phyloP scores from a whole-genome alignment of 2,113 vertebrate species.

The Atractosteus spatula region DNA sequence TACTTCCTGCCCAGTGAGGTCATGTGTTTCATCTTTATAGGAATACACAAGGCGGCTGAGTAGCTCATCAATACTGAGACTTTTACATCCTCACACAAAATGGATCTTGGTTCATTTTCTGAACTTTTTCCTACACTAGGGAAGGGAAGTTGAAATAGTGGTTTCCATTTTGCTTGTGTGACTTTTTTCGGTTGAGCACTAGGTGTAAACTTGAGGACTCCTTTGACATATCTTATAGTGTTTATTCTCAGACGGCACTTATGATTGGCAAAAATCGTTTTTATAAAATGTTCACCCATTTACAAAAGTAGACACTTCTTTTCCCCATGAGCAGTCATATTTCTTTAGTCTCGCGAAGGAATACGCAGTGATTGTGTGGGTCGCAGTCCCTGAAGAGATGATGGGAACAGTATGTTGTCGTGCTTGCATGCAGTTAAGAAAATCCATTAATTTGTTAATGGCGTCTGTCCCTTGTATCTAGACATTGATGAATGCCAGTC shows the following conservation, averaged over 20 bases:
- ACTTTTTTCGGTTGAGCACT: neutral
- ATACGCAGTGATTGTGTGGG: too few relatives aligned
- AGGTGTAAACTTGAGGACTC: neutral
- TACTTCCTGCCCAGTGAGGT: constrained; percentile 42
- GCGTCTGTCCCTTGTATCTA: constrained; percentile 39
- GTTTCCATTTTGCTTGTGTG: neutral
- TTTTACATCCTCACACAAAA: constrained; percentile 31
- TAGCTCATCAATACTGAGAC: constrained; percentile 35
- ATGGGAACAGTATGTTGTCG: too few relatives aligned
- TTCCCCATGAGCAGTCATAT: too few relatives aligned
- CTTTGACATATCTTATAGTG: neutral
- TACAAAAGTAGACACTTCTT: too few relatives aligned
- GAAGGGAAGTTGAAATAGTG: neutral
- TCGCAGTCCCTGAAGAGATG: too few relatives aligned
- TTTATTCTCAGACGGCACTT: too few relatives aligned
- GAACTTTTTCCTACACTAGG: neutral
- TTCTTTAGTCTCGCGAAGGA: too few relatives aligned
- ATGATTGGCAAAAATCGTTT: too few relatives aligned
- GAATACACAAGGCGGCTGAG: constrained; percentile 30
- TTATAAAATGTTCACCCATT: too few relatives aligned
- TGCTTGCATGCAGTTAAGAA: too few relatives aligned
- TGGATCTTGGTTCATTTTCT: too few relatives aligned
- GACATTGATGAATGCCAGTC: constrained; percentile 96
- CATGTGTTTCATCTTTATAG: constrained; percentile 33
- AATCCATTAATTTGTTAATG: neutral